Evolutionary conservation across 2,113 vertebrate genomes (phyloP), one percentile per base, ranked within the genome.

Genomic region (Limanda limanda): DNA sequence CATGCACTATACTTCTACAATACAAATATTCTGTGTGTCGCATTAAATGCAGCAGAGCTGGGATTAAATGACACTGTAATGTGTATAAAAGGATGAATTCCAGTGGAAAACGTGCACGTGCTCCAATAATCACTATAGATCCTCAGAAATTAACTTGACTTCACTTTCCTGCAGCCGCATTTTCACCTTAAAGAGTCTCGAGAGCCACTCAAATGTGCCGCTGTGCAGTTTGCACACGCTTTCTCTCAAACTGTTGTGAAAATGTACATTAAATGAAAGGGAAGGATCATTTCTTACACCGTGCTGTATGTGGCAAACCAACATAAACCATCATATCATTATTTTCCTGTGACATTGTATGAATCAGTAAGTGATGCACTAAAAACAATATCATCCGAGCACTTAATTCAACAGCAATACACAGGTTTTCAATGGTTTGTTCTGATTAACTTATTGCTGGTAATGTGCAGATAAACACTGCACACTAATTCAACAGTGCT

Each of bases 241-340:
- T n/a, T 78, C 37, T 68, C 11, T 51, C 0, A 10, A 58, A 52
- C 14, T 11, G 1, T 60, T 21, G 11, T 27, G 18, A 51, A 68
- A 51, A 6, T 24, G 23, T 52, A 64, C 31, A 51, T 59, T 9
- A 37, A 72, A 63, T 17, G 11, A 59, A 79, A 68, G 42, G 63
- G 37, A 37, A 31, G 7, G 23, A 68, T 45, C 0, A 61, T 71
- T 74, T 77, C 8, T 58, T 21, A 42, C 56, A 2, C 48, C 77
- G 71, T 76, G 76, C 61, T 68, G 24, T 58, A 67, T 71, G 73
- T 88, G 84, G 86, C 90, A 90, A 88, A 83, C 55, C 37, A 55
- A 58, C 42, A 21, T 51, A 67, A 88, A 13, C 25, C 2, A 5
- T 23, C 8, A 4, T 6, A 9, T 37, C 61, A 13, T 42, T 42